Conservation (phyloP, 2,888 invertebrate genomes). For the Lithosia quadra region DNA sequence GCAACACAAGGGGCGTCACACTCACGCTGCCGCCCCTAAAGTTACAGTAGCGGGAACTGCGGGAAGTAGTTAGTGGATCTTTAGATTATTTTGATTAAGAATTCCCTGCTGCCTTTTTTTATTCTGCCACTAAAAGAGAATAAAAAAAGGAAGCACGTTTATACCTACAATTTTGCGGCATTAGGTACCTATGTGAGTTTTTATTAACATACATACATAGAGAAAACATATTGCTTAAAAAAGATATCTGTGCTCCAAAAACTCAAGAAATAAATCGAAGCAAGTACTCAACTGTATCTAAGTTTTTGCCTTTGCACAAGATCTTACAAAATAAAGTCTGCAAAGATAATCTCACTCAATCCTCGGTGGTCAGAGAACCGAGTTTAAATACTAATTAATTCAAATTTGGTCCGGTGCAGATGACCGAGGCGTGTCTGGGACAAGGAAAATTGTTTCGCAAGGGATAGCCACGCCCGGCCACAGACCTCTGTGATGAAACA, state of each 20-base stretch:
- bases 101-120: no score
- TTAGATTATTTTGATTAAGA: no score
- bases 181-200: no score
- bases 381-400: conserved; percentile 1
- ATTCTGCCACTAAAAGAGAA: no score
- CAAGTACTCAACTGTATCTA: background rate
- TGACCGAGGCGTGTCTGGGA: background rate
- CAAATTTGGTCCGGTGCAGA: background rate
- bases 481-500: conserved; percentile 1
- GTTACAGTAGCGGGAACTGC: no score
- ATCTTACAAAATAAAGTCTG: conserved; percentile 1
- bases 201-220: no score
- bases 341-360: background rate
- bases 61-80: no score
- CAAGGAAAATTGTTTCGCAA: background rate
- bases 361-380: background rate
- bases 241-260: background rate
- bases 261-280: background rate
- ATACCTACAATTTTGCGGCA: no score
- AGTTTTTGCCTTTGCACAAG: background rate
- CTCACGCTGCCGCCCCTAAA: no score
- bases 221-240: background rate
- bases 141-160: no score
- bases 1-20: no score
- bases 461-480: background rate